Evolutionary conservation across 2,888 invertebrate genomes (phyloP).

Genomic region (Pterobdella sp.): DNA sequence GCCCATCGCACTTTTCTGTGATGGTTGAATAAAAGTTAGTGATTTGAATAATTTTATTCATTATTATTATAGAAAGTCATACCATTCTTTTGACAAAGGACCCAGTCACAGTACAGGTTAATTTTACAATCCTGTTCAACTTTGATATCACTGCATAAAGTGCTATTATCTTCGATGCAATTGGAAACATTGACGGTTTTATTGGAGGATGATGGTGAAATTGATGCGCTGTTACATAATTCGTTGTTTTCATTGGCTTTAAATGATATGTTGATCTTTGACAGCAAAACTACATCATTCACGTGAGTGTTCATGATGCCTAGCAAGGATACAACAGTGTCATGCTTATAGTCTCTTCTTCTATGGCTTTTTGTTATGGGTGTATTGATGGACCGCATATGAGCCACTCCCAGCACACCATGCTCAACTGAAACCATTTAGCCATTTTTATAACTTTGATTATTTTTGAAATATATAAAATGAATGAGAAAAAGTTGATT

Average conservation of each 20-base stretch:
- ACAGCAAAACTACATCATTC: neutral
- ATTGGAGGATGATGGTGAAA: neutral
- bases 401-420: too few species aligned
- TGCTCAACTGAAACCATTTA: too few species aligned
- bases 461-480: too few species aligned
- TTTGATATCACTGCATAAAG: neutral
- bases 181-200: constrained; percentile 4
- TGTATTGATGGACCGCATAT: too few species aligned
- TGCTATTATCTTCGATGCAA: neutral
- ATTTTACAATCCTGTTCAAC: neutral
- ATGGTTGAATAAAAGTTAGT: too few species aligned
- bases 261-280: neutral
- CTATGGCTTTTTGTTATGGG: too few species aligned
- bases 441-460: too few species aligned
- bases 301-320: neutral
- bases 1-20: too few species aligned
- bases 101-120: neutral
- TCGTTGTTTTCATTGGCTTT: neutral
- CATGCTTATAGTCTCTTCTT: neutral
- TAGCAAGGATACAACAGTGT: neutral
- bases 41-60: too few species aligned
- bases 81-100: neutral
- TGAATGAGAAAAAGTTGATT: too few species aligned
- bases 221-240: too few species aligned
- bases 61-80: too few species aligned